phyloP scores from a whole-genome alignment of 2,888 invertebrate species.

The Brachyptera risi region DNA sequence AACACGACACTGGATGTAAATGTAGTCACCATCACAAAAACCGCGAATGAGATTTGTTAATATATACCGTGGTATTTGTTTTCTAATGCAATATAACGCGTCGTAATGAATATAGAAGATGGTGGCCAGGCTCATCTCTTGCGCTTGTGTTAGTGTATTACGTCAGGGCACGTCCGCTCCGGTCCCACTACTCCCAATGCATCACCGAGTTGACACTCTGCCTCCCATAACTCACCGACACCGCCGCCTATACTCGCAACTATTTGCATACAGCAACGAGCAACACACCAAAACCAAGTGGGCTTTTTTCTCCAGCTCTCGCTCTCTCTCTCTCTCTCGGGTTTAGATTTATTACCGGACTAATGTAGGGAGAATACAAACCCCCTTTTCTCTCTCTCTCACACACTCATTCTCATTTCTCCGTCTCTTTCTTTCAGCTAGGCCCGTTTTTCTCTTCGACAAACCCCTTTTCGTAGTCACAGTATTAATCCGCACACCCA shows the following conservation, averaged over 20 bases:
- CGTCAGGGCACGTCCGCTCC: constrained; percentile 25
- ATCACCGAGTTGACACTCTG: constrained; percentile 51
- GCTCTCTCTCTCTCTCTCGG: too few relatives aligned
- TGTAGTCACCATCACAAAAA: background rate
- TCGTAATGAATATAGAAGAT: constrained; percentile 20
- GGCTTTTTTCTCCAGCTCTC: too few relatives aligned
- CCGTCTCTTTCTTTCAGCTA: constrained; percentile 23
- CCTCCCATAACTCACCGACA: constrained; percentile 49
- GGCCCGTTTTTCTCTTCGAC: constrained; percentile 16
- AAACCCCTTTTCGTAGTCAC: constrained; percentile 27
- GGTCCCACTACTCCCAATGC: constrained; percentile 44
- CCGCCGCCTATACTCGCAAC: constrained; percentile 38
- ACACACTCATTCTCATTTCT: constrained; percentile 5
- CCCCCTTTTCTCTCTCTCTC: constrained; percentile 20
- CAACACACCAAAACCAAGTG: constrained; percentile 40
- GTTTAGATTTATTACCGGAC: constrained; percentile 48
- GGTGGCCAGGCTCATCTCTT: constrained; percentile 6
- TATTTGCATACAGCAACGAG: constrained; percentile 36
- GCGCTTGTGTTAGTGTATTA: constrained; percentile 1
- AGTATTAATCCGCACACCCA: constrained; percentile 33
- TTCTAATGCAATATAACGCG: constrained; percentile 20
- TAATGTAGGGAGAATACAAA: constrained; percentile 42
- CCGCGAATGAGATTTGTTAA: constrained; percentile 19
- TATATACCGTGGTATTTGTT: constrained; percentile 11
- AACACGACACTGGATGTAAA: constrained; percentile 14